Percentiles rank a stretch among this genome's conserved stretches.
Conservation (phyloP, 2,797 vertebrate species). For the Karalla daura region DNA sequence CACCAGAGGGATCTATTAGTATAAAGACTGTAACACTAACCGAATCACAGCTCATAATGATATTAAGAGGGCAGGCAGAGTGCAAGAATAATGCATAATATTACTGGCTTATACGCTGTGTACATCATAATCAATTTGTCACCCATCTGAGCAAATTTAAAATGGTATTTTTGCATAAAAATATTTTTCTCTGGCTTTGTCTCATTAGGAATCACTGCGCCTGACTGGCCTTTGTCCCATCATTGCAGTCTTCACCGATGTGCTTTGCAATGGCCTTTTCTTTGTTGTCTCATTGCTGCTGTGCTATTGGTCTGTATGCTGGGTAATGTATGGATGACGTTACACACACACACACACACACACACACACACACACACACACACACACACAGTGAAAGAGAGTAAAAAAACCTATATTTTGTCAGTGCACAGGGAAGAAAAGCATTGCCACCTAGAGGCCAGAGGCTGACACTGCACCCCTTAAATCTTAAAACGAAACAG, state of each 20-base stretch:
- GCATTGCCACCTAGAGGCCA: slow-evolving; percentile 76
- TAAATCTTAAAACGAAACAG: too few relatives aligned
- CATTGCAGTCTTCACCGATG: slow-evolving; percentile 50
- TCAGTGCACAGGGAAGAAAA: slow-evolving; percentile 53
- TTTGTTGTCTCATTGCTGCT: slow-evolving; percentile 74
- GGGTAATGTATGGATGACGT: slow-evolving; percentile 68
- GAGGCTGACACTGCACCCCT: slow-evolving; percentile 34
- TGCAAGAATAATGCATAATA: slow-evolving; percentile 6
- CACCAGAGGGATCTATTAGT: slow-evolving; percentile 57
- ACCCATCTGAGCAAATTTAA: background rate
- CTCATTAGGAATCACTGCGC: slow-evolving; percentile 1
- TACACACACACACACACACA: slow-evolving; percentile 43
- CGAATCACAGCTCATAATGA: slow-evolving; percentile 46
- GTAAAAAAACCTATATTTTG: slow-evolving; percentile 21
- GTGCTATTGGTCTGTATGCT: slow-evolving; percentile 40
- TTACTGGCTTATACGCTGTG: background rate
- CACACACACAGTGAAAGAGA: slow-evolving; percentile 20
- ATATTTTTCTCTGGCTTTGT: background rate
- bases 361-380: slow-evolving; percentile 35
- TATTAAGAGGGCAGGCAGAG: slow-evolving; percentile 28
- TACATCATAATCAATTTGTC: background rate
- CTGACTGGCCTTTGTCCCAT: slow-evolving; percentile 38
- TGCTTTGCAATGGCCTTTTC: slow-evolving; percentile 35
- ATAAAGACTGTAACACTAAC: slow-evolving; percentile 53
- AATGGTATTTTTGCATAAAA: background rate